Conservation (phyloP, 2,888 invertebrate genomes). For the Polylopha cassiicola region DNA sequence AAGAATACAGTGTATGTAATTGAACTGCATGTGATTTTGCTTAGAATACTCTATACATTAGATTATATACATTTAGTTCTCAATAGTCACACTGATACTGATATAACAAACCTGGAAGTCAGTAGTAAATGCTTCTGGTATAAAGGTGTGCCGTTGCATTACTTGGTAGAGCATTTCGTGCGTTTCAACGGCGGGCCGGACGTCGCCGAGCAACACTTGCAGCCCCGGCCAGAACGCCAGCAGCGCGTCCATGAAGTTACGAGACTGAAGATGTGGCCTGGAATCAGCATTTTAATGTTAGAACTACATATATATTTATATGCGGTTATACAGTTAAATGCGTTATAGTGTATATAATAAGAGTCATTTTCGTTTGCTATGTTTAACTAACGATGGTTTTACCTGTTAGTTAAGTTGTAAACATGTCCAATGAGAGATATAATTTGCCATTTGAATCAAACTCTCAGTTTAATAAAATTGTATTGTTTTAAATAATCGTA, state of each 20-base stretch:
- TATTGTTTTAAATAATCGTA: neutral
- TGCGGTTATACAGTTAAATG: too few species aligned
- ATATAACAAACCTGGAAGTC: slow-evolving; percentile 86
- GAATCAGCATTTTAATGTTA: neutral
- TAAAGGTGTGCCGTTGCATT: slow-evolving; percentile 97
- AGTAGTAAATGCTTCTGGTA: slow-evolving; percentile 98
- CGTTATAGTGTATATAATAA: too few species aligned
- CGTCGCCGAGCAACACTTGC: slow-evolving; percentile 92
- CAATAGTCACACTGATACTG: neutral
- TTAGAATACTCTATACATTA: too few species aligned
- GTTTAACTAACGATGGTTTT: too few species aligned
- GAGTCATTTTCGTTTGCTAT: too few species aligned
- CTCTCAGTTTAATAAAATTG: neutral
- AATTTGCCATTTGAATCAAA: too few species aligned
- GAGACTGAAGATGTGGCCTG: slow-evolving; percentile 93
- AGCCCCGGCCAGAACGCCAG: slow-evolving; percentile 99
- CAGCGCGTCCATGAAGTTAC: slow-evolving; percentile 98
- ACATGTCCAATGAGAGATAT: too few species aligned
- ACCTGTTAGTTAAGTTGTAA: too few species aligned
- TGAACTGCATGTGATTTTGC: too few species aligned
- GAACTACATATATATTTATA: too few species aligned
- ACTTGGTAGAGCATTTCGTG: slow-evolving; percentile 99
- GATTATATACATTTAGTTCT: neutral
- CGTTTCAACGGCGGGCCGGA: slow-evolving; percentile 98
- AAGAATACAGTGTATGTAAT: too few species aligned